Evolutionary conservation across 1,140 invertebrate species (phyloP).

Genomic region (Camponotus floridanus): DNA sequence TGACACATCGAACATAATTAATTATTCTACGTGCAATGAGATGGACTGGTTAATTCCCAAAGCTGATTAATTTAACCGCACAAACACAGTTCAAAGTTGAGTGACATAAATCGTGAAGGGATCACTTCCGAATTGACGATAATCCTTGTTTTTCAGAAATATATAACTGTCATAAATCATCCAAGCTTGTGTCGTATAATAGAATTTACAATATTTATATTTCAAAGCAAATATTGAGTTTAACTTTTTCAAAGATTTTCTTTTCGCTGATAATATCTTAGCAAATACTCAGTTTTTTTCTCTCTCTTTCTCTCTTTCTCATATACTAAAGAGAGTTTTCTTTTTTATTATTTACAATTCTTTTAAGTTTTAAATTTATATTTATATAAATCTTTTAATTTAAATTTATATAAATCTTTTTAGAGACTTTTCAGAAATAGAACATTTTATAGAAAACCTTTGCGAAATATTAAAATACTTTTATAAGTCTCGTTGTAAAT

Average conservation of each 20-base stretch:
- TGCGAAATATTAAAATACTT: neutral
- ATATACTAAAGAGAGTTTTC: too few species aligned
- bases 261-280: neutral
- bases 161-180: conserved; percentile 20
- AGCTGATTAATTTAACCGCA: conserved; percentile 33
- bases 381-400: neutral
- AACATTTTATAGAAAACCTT: neutral
- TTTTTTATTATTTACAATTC: neutral
- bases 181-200: neutral
- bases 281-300: neutral
- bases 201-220: conserved; percentile 21
- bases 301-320: neutral
- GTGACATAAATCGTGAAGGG: conserved; percentile 19
- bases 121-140: neutral
- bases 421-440: neutral
- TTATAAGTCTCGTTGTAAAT: neutral
- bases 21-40: conserved; percentile 34
- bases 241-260: neutral
- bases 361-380: too few species aligned
- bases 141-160: neutral
- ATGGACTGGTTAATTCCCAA: conserved; percentile 25
- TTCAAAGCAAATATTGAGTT: neutral
- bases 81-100: neutral
- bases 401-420: neutral
- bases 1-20: conserved; percentile 12